Base-by-base conservation (phyloP, 2,113 vertebrate species). In the Carlito syrichta region DNA sequence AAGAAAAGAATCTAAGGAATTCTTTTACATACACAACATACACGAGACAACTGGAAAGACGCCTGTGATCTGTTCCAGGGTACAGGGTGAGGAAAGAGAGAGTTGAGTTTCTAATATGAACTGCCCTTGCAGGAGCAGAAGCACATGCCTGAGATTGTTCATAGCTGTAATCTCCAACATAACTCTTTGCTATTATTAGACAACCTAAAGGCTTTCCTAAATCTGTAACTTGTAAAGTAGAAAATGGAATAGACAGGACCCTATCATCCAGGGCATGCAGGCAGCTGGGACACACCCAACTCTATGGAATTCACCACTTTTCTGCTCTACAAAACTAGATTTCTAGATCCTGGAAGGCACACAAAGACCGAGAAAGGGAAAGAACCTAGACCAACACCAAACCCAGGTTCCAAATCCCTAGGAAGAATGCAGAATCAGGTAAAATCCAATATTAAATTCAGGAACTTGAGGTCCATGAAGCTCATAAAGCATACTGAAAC, bases 1-100 rank as follows among this genome's bases (percentile, higher is more conserved):
- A 98, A 97, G 98, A 98, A 98, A 98, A 98, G 98, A 98, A 99
- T 99, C 96, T 96, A 95, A 98, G 94, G 98, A 99, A 99, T 99
- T 98, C 97, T 97, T 96, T 95, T 97, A 98, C 86, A 89, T 50
- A 54, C 77, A 98, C 92, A 98, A 95, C 98, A 98, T 95, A 96
- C 91, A 97, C 1, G 5, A 98, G 98, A 98, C 99, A 99, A 99
- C 99, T 99, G 98, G 98, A 92, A 98, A 97, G 96, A 97, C 94
- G 91, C 82, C 97, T 97, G 91, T 95, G 97, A 97, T 97, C 96
- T 95, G 74, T 88, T 95, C 90, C 85, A 6, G 92, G 89, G 74
- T 10, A 23, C 45, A 1, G 0, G 0, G 35, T 1, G 32, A 82
- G 91, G 86, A 93, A 69, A 77, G 56, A 69, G 38, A 96, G 96